Evolutionary conservation across 2,888 invertebrate genomes (phyloP).

Genomic region (Cenopis cana): DNA sequence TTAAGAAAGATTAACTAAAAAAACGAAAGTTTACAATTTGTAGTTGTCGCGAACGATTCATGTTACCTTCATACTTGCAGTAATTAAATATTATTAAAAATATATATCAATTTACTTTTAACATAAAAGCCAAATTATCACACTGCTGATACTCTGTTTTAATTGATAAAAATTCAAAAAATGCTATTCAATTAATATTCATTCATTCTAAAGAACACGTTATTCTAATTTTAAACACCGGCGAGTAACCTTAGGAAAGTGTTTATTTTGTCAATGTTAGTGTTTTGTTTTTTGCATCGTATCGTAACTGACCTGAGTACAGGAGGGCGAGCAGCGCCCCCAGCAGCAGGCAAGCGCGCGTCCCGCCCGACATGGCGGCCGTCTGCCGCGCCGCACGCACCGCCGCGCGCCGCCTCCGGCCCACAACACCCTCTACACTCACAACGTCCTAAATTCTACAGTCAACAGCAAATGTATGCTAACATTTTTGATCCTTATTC

Average conservation of each 20-base stretch:
- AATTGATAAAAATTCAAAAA: not conserved
- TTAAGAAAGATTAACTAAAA: not conserved
- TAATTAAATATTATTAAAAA: not conserved
- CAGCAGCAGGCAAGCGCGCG: conserved; percentile 70
- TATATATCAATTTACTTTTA: no score
- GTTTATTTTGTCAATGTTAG: not conserved
- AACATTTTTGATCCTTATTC: no score
- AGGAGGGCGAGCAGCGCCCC: conserved; percentile 73
- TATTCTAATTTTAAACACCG: not conserved
- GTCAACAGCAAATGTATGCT: no score
- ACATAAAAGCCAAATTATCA: not conserved
- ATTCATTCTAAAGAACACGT: not conserved
- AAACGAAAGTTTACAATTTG: not conserved
- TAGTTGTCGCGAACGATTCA: not conserved
- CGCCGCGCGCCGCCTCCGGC: conserved; percentile 53
- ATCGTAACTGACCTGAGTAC: conserved; percentile 72
- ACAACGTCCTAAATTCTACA: not conserved
- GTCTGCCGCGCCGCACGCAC: conserved; percentile 71
- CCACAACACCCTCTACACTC: not conserved
- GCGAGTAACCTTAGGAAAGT: not conserved
- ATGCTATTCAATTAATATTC: not conserved
- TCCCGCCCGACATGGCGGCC: conserved; percentile 79
- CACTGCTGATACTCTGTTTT: not conserved
- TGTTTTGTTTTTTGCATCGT: conserved; percentile 12
- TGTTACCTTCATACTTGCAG: not conserved